Percentiles rank a stretch among this genome's conserved stretches.
Conservation (phyloP, 1,140 invertebrate species). For the Neodiprion lecontei region DNA sequence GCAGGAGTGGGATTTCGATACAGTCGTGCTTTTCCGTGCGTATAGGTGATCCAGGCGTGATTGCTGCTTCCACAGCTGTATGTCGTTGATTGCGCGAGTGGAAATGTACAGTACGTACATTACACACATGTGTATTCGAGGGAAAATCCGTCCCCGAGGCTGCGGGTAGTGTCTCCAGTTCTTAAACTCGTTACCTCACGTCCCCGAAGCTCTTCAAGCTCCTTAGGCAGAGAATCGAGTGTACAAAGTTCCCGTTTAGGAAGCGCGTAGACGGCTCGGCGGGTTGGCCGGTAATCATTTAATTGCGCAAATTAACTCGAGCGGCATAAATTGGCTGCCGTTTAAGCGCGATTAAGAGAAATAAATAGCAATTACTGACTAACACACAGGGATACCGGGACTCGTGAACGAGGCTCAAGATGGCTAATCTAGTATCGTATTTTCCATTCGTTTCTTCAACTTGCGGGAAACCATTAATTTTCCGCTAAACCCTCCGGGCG, state of each 20-base stretch:
- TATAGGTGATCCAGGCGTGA: neutral
- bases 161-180: neutral
- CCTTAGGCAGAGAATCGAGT: neutral
- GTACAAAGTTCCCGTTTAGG: slow-evolving; percentile 4
- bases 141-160: neutral
- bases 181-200: slow-evolving; percentile 7
- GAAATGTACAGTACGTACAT: neutral
- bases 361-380: slow-evolving; percentile 53
- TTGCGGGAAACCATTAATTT: slow-evolving; percentile 7
- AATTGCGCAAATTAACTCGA: slow-evolving; percentile 55
- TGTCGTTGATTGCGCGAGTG: neutral
- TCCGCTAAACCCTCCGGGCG: neutral
- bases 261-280: slow-evolving; percentile 16
- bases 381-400: slow-evolving; percentile 15
- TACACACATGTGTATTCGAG: slow-evolving; percentile 6
- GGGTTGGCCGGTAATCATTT: slow-evolving; percentile 45
- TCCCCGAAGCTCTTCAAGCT: slow-evolving; percentile 12
- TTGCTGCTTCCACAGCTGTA: neutral
- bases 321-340: slow-evolving; percentile 50
- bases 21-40: slow-evolving; percentile 13
- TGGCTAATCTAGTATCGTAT: neutral
- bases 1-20: slow-evolving; percentile 1
- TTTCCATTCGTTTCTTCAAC: slow-evolving; percentile 1
- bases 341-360: slow-evolving; percentile 55
- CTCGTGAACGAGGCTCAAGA: neutral